These are phyloP conservation scores for Mamestra configurata DNA, from an alignment of 1,140 invertebrate genomes.

Conservation along the genomic window DNA sequence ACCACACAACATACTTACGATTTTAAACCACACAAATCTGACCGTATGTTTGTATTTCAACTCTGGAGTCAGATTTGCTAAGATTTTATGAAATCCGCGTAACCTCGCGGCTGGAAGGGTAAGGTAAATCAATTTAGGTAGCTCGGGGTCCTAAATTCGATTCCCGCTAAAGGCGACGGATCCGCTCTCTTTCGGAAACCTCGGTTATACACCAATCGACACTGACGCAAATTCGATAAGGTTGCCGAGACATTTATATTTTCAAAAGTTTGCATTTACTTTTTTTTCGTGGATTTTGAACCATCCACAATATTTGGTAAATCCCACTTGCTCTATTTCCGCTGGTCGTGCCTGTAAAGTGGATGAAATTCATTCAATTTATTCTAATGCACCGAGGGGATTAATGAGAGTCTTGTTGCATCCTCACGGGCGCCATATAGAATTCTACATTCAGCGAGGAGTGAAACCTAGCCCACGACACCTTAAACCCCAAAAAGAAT, in stretches of 20 bases:
- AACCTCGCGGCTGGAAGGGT: constrained; percentile 62
- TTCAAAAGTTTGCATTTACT: constrained; percentile 62
- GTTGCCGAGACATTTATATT: constrained; percentile 67
- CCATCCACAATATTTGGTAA: too few species aligned
- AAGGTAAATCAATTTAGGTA: constrained; percentile 80
- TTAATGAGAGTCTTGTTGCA: too few species aligned
- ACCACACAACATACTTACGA: too few species aligned
- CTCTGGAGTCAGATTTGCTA: constrained; percentile 7
- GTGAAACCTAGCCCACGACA: too few species aligned
- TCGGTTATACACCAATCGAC: constrained; percentile 67
- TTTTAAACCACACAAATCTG: neutral
- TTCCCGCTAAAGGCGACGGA: constrained; percentile 73
- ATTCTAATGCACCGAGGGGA: too few species aligned
- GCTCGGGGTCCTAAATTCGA: constrained; percentile 80
- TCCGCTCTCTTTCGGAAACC: constrained; percentile 70
- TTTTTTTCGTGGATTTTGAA: neutral
- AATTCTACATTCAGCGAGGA: too few species aligned
- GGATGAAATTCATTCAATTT: neutral
- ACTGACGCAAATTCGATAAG: constrained; percentile 74
- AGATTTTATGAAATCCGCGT: constrained; percentile 58
- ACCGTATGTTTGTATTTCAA: neutral
- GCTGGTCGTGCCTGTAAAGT: neutral
- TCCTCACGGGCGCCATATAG: too few species aligned
- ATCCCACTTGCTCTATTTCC: neutral
- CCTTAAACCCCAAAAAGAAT: too few species aligned